Evolutionary conservation across 2,797 vertebrate species (phyloP).

Genomic region (Fundulus diaphanus): DNA sequence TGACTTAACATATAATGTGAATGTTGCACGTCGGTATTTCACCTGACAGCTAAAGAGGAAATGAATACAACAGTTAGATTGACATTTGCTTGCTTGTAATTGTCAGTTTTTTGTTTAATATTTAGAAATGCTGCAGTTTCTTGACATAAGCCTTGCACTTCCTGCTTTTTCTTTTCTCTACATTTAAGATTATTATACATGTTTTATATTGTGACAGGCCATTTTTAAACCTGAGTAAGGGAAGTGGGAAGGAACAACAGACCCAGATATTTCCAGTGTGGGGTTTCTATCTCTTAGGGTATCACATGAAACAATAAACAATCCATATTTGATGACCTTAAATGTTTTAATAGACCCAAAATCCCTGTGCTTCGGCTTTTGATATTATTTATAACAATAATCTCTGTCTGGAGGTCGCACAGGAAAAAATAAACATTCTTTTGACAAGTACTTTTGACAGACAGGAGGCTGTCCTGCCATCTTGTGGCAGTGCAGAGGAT

Average conservation of each 20-base stretch:
- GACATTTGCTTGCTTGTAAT: conserved; percentile 9
- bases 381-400: conserved; percentile 15
- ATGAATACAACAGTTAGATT: conserved; percentile 5
- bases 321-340: conserved; percentile 45
- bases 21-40: conserved; percentile 8
- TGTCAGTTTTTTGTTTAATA: conserved; percentile 19
- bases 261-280: conserved; percentile 20
- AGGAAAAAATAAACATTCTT: conserved; percentile 1
- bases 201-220: conserved; percentile 45
- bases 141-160: conserved; percentile 3
- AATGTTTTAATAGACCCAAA: conserved; percentile 29
- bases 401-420: conserved; percentile 9
- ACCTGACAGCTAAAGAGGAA: neutral
- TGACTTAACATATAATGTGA: conserved; percentile 8
- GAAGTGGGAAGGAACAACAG: neutral
- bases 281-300: conserved; percentile 56
- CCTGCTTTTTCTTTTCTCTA: conserved; percentile 21
- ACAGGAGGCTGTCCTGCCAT: conserved; percentile 61
- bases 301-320: conserved; percentile 45
- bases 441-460: conserved; percentile 4
- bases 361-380: conserved; percentile 13
- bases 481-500: conserved; percentile 64
- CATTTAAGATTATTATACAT: conserved; percentile 44
- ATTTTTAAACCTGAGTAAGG: conserved; percentile 54
- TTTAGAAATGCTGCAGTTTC: conserved; percentile 64